Conservation (phyloP, 2,888 invertebrate genomes). For the Orthonevra nobilis region DNA sequence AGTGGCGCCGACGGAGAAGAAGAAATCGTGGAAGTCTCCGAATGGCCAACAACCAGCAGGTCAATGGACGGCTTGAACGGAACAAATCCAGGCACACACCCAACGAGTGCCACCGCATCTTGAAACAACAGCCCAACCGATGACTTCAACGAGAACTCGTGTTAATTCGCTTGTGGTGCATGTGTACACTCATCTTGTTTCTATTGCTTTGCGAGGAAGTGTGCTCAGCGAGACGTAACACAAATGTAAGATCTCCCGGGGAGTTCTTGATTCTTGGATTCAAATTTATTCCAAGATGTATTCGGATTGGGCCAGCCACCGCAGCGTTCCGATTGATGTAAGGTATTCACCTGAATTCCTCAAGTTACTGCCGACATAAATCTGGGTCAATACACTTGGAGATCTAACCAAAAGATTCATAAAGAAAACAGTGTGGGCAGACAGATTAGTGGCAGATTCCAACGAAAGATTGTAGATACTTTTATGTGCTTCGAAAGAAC, state of each 20-base stretch:
- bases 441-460: background rate
- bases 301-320: background rate
- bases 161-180: conserved; percentile 2
- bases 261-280: conserved; percentile 10
- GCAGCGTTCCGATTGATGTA: conserved; percentile 8
- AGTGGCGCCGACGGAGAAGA: background rate
- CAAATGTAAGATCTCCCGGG: conserved; percentile 18
- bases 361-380: background rate
- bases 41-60: conserved; percentile 15
- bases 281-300: background rate
- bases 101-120: conserved; percentile 29
- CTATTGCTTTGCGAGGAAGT: conserved; percentile 32
- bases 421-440: conserved; percentile 8
- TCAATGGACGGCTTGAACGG: conserved; percentile 26
- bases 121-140: conserved; percentile 28
- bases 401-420: conserved; percentile 10
- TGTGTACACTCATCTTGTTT: background rate
- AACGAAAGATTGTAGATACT: background rate
- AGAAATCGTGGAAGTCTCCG: conserved; percentile 1
- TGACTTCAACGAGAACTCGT: conserved; percentile 25
- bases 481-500: background rate
- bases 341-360: conserved; percentile 11
- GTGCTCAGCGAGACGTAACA: conserved; percentile 45
- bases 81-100: too few species aligned
- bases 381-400: conserved; percentile 10